A percentile compares a stretch with the other conserved stretches of the same genome.
Evolutionary conservation across 2,113 vertebrate genomes (phyloP).

Genomic region (Pelecanus crispus): DNA sequence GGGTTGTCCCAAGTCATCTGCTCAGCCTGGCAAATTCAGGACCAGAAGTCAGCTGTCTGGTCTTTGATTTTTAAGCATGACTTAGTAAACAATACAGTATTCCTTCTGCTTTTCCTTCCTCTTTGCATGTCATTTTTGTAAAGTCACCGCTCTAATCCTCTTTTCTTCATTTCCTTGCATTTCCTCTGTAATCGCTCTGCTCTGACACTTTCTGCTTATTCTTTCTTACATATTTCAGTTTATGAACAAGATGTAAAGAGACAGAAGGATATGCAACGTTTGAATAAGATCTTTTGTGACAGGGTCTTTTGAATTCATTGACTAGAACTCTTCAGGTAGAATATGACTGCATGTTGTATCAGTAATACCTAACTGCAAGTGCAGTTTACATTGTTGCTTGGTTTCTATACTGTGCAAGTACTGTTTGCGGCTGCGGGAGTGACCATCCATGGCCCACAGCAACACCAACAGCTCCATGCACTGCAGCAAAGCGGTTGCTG

Average conservation of each 20-base stretch:
- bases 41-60: not conserved
- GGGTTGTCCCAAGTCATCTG: not conserved
- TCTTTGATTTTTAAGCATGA: not conserved
- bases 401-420: not conserved
- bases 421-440: fast-evolving
- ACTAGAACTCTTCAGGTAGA: not conserved
- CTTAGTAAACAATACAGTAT: not conserved
- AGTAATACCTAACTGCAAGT: not conserved
- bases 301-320: not conserved
- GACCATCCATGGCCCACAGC: fast-evolving
- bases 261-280: not conserved
- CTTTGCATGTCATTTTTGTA: not conserved
- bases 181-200: not conserved
- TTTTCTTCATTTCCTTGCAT: not conserved
- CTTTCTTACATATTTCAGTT: not conserved
- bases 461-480: fast-evolving
- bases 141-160: not conserved
- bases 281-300: not conserved
- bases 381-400: not conserved
- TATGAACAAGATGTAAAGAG: not conserved
- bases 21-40: not conserved
- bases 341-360: not conserved
- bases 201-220: not conserved
- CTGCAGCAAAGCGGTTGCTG: not conserved
- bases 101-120: not conserved